Base-by-base conservation (phyloP, 2,888 invertebrate species). In the Crocallis elinguaria region DNA sequence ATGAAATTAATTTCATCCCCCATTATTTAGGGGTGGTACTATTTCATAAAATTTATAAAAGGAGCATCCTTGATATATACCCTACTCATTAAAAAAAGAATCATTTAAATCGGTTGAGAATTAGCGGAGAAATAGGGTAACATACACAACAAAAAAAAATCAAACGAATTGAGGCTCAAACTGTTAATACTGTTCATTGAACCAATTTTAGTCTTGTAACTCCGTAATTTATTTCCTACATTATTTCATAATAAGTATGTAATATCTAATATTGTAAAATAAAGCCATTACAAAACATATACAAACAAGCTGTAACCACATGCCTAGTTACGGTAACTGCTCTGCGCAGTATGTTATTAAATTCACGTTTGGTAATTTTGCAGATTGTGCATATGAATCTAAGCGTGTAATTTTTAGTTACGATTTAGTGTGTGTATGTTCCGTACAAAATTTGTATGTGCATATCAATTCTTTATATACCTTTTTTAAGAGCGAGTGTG, bases 201-300 rank as follows among this genome's bases (percentile, higher is more conserved):
- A 17, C 4, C 19, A n/a, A 11, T 19, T n/a, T 21, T 4, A 36
- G 21, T 19, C 36, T n/a, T 8, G 12, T 7, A 19, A 19, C 12
- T 36, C 11, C 23, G 9, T 17, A 17, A 9, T 33, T 16, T 8
- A 33, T 16, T 7, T 21, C 36, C 17, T 11, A 14, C 14, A 13
- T 35, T 19, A 36, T 23, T 37, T 39, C 32, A 39, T 48, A 30
- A 43, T 37, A 19, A 14, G 30, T 27, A 39, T 39, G 17, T 27
- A n/a, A n/a, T n/a, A n/a, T n/a, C n/a, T n/a, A n/a, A n/a, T n/a
- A n/a, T n/a, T n/a, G 19, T 38, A 32, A 45, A 46, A 52, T 52
- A 30, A 46, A 52, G 46, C 30, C 36, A 52, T 52, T 46, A 52
- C 12, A 33, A 35, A 11, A 12, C 7, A 7, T n/a, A n/a, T n/a